Conservation (phyloP, 1,140 invertebrate genomes). For the Drosophila fuyamai region DNA sequence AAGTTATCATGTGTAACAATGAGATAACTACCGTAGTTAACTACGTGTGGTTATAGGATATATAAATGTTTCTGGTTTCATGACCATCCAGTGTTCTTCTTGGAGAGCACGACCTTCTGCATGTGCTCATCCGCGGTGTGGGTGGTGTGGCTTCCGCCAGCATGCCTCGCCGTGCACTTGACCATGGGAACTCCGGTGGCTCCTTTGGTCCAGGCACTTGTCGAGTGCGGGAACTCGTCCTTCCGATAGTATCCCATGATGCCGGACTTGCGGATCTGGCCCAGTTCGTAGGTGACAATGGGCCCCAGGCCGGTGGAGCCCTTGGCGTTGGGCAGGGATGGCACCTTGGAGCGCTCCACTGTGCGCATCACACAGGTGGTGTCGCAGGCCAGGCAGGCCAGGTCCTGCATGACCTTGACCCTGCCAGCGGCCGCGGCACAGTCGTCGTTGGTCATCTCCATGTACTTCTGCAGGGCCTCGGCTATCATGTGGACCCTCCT, state of each 20-base stretch:
- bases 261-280: slow-evolving; percentile 84
- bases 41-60: not conserved
- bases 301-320: slow-evolving; percentile 86
- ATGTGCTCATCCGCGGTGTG: slow-evolving; percentile 88
- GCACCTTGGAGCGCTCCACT: slow-evolving; percentile 85
- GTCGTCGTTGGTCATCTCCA: slow-evolving; percentile 85
- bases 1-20: not conserved
- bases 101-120: slow-evolving; percentile 71
- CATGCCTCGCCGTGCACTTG: slow-evolving; percentile 89
- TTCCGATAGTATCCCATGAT: slow-evolving; percentile 79
- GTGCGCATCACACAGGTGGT: slow-evolving; percentile 89
- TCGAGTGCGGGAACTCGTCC: slow-evolving; percentile 70
- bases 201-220: slow-evolving; percentile 60
- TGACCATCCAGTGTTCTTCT: slow-evolving; percentile 56
- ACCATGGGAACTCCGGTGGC: slow-evolving; percentile 69
- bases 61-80: slow-evolving; percentile 7
- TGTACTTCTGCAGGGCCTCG: slow-evolving; percentile 86
- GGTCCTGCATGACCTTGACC: slow-evolving; percentile 87
- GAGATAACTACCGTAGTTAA: not conserved
- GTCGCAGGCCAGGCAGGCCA: slow-evolving; percentile 91
- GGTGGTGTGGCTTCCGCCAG: slow-evolving; percentile 90
- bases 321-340: slow-evolving; percentile 85
- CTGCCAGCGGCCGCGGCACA: slow-evolving; percentile 90
- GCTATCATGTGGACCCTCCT: slow-evolving; percentile 87
- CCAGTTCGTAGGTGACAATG: slow-evolving; percentile 89